Base-by-base conservation (phyloP, 1,140 invertebrate species). In the Sinonovacula constricta region DNA sequence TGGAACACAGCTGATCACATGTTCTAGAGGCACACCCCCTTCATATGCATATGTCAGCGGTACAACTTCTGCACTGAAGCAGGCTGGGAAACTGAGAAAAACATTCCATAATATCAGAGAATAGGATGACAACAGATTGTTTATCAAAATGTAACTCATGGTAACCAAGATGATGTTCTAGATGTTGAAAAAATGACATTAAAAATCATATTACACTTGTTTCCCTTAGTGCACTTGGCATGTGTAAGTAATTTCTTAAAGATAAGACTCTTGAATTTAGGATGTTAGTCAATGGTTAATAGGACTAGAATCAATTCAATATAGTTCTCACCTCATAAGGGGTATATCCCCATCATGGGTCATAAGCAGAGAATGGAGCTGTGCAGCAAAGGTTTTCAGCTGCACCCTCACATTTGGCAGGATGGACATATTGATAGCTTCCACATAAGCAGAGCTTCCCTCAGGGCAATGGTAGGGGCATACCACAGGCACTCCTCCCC, bases 1-100 rank as follows among this genome's bases (percentile, higher is more conserved):
- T n/a, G 93, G 93, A 18, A 97, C 92, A 90, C 95, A 96, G n/a
- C 95, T 94, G 0, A 97, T 93, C 26, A 97, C 91, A 91, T 97
- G 96, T 87, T 97, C 96, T 26, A 97, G 88, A 14, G 95, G 95
- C 4, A 97, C 95, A 1, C 96, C 95, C 74, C 91, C 93, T 30
- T 90, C 88, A 92, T 85, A 93, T 86, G 79, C 79, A 30, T 78
- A 57, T 4, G 81, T 79, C 0, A 90, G 62, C 22, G 82, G 67
- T 18, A 93, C 91, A 88, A 95, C 94, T 87, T 95, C 94, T 18
- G 93, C 93, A 85, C 94, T 93, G 83, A 96, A 96, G 88, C 96
- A 97, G 78, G 93, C 93, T 54, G 95, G 93, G 78, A 97, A 93
- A 87, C 95, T 96, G 81, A 22, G 83, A 88, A 87, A n/a, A n/a